Percentiles rank a stretch among this genome's conserved stretches.
Evolutionary conservation across 2,113 vertebrate species (phyloP).

Genomic region (Phrynosoma blainvillii): DNA sequence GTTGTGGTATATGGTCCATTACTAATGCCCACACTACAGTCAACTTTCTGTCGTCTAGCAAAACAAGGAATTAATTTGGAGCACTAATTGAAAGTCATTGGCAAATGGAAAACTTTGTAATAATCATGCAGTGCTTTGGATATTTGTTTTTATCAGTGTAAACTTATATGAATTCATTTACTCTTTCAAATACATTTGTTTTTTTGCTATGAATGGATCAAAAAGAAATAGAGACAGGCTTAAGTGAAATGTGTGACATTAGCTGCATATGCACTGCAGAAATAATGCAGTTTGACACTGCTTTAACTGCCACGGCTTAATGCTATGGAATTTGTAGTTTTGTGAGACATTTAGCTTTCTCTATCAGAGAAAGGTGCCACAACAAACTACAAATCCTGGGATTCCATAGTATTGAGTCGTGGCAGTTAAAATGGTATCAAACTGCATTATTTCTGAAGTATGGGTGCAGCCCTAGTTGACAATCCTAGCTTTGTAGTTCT

Average conservation of each 20-base stretch:
- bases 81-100: conserved; percentile 61
- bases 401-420: no score
- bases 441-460: no score
- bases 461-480: no score
- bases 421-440: no score
- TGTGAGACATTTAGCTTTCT: no score
- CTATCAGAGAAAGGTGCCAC: no score
- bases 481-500: no score
- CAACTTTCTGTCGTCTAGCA: conserved; percentile 57
- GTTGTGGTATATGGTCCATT: conserved; percentile 60
- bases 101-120: conserved; percentile 60
- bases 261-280: no score
- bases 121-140: conserved; percentile 41
- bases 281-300: no score
- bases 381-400: no score
- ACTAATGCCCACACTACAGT: conserved; percentile 67
- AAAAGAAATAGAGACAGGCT: conserved; percentile 21
- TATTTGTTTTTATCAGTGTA: conserved; percentile 51
- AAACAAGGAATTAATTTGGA: conserved; percentile 62
- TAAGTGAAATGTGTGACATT: conserved; percentile 38
- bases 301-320: no score
- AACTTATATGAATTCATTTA: conserved; percentile 58
- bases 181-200: conserved; percentile 19
- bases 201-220: conserved; percentile 17
- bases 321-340: no score